Evolutionary conservation across 1,140 invertebrate genomes (phyloP), one percentile per base, ranked within the genome.

Genomic region (Periplaneta americana): DNA sequence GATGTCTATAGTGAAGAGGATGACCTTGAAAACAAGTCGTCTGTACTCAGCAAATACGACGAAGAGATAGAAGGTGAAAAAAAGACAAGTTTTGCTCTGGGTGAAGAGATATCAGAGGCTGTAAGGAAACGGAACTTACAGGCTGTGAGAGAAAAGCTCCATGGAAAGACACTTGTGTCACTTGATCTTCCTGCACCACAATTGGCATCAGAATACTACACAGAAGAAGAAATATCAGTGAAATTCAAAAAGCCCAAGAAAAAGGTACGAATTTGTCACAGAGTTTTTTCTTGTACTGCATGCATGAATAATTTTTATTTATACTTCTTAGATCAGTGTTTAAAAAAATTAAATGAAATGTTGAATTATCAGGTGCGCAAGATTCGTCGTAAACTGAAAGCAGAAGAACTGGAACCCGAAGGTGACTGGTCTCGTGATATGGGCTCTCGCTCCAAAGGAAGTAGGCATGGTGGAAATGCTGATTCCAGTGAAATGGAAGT

Each of bases 231-330:
- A 89, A 89, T 97, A 87, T 81, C 93, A 90, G 90, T 96, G 48
- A 91, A 93, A 86, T 98, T 99, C 88, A 99, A 98, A 87, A 99
- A 99, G 88, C 91, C 95, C 35, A 99, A 98, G 86, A 98, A 96
- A 86, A 98, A 96, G 90, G 92, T 95, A 83, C 88, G 89, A 48
- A 13, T 48, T 48, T 9, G 39, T 48, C 22, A 13, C 22, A 15
- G 22, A 48, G 39, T 13, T 48, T 48, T 48, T 13, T 48, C 39
- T 48, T 13, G 39, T 48, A 48, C 22, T 2, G 3, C 22, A 22
- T 4, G 4, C 39, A 48, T 48, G 10, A 48, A 15, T 0, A 18
- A 13, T 48, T 48, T 66, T 28, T 28, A n/a, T n/a, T 81, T 81
- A 75, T 9, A 34, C 79, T 79, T 57, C 57, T 74, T 36, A 80